phyloP scores from a whole-genome alignment of 2,797 vertebrate genomes.

The Parauchenoglanis punctatus region DNA sequence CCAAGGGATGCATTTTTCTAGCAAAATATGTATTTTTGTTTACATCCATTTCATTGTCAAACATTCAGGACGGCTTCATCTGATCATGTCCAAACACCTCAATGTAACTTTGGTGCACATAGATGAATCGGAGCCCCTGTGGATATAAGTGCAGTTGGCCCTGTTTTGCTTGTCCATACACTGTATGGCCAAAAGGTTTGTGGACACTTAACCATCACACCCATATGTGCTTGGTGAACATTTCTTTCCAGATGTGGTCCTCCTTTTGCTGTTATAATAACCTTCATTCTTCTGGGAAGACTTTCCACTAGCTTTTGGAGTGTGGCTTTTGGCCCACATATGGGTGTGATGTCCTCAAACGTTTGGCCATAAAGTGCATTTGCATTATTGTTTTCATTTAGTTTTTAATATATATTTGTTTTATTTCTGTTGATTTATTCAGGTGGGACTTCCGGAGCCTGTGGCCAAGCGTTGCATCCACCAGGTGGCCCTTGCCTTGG shows the following conservation, averaged over 20 bases:
- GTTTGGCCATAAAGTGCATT: not conserved
- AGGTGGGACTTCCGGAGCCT: conserved; percentile 81
- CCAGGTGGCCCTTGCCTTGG: conserved; percentile 82
- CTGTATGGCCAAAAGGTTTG: not conserved
- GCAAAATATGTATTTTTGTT: not conserved
- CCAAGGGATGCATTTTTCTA: not conserved
- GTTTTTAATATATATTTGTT: not conserved
- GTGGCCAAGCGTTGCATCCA: conserved; percentile 84
- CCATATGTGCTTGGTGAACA: not conserved
- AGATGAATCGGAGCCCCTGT: not conserved
- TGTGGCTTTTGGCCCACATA: not conserved
- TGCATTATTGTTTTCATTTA: not conserved
- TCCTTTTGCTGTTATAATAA: not conserved
- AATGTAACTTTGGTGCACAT: not conserved
- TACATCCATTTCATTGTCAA: not conserved
- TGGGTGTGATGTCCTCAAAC: not conserved
- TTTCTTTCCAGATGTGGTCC: not conserved
- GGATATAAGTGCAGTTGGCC: not conserved
- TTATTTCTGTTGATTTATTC: conserved; percentile 2
- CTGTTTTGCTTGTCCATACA: not conserved
- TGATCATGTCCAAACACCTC: not conserved
- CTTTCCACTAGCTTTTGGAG: not conserved
- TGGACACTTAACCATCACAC: not conserved
- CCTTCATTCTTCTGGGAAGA: not conserved
- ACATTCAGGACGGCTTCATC: too few relatives aligned